Conservation (phyloP, 1,140 invertebrate genomes). For the Panonychus citri region DNA sequence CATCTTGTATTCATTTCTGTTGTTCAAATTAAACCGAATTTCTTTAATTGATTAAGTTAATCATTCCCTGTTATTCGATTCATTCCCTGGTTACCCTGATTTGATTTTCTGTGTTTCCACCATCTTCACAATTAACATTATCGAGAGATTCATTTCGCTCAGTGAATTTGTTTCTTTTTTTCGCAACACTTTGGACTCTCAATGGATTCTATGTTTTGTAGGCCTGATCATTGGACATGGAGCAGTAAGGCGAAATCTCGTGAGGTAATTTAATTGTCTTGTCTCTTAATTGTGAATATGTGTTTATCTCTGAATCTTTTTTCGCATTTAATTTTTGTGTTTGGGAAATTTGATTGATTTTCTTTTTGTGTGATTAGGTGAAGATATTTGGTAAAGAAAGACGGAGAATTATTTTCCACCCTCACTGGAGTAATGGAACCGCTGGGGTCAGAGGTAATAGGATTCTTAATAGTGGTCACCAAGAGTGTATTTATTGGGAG, state of each 20-base stretch:
- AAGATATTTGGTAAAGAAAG: slow-evolving; percentile 28
- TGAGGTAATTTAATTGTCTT: neutral
- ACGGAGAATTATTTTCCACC: slow-evolving; percentile 37
- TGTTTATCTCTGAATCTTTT: neutral
- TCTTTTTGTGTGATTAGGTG: slow-evolving; percentile 23
- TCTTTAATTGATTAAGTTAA: no score
- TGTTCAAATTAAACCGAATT: no score
- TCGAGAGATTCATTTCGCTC: no score
- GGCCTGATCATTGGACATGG: neutral
- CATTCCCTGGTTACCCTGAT: no score
- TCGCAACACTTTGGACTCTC: no score
- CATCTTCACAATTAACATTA: no score
- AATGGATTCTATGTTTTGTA: neutral
- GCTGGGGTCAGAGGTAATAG: slow-evolving; percentile 39
- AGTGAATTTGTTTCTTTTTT: no score
- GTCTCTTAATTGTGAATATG: neutral
- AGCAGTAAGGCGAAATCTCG: neutral
- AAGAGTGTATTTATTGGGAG: slow-evolving; percentile 41
- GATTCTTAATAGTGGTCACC: slow-evolving; percentile 30
- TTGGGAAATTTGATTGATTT: neutral
- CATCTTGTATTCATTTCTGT: no score
- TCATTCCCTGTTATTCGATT: no score
- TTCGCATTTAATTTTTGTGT: no score
- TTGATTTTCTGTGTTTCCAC: no score
- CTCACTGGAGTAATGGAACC: slow-evolving; percentile 48